phyloP scores from a whole-genome alignment of 2,797 vertebrate genomes.

The Heterohyrax brucei region DNA sequence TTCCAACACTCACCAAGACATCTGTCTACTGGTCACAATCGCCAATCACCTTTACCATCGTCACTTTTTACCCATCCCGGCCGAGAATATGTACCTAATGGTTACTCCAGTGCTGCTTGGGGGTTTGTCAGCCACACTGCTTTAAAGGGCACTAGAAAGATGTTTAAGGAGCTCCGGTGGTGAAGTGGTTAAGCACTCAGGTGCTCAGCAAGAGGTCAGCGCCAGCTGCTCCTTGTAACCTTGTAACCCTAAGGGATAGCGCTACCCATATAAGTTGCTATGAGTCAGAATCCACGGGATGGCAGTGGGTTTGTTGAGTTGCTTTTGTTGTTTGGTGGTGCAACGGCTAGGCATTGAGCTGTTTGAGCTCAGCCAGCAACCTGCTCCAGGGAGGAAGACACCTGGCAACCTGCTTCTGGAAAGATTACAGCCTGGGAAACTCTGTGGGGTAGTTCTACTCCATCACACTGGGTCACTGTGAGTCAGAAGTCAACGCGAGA shows the following conservation, averaged over 20 bases:
- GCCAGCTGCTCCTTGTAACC: too few species aligned
- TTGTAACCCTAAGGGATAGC: too few species aligned
- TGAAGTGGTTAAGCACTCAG: background rate
- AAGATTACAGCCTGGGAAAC: background rate
- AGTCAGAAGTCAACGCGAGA: background rate
- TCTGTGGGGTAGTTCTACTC: background rate
- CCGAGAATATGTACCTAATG: background rate
- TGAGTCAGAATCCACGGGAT: too few species aligned
- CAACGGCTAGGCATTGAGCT: too few species aligned
- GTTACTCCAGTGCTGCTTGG: background rate
- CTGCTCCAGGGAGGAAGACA: too few species aligned
- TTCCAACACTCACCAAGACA: background rate
- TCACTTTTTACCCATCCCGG: background rate
- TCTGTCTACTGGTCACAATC: background rate
- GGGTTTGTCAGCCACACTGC: background rate
- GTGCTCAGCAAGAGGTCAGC: background rate
- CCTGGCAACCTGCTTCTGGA: background rate
- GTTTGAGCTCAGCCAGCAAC: too few species aligned
- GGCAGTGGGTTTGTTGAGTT: too few species aligned
- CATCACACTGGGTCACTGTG: background rate
- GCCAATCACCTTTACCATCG: background rate
- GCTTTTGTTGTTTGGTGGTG: too few species aligned
- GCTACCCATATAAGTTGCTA: too few species aligned
- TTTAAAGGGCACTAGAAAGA: constrained; percentile 5
- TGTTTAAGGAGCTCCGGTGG: background rate